A percentile compares a stretch with the other conserved stretches of the same genome.
phyloP scores from a whole-genome alignment of 2,888 invertebrate genomes.

The Caenorhabditis parvicauda region DNA sequence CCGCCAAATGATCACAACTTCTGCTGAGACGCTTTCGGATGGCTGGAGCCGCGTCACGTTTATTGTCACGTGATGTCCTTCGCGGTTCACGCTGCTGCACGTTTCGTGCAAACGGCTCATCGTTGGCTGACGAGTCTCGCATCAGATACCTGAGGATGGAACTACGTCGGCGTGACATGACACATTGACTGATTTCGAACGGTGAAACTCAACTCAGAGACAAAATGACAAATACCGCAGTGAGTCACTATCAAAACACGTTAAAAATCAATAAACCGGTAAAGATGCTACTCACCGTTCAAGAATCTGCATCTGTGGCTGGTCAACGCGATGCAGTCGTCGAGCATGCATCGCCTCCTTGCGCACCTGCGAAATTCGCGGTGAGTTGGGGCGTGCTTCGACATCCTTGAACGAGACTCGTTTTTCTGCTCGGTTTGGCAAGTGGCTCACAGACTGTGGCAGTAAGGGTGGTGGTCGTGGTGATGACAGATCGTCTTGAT shows the following conservation, averaged over 20 bases:
- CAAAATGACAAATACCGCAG: too few species aligned
- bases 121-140: too few species aligned
- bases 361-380: too few species aligned
- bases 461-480: slow-evolving; percentile 10
- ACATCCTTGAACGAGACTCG: slow-evolving; percentile 39
- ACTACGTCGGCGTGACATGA: too few species aligned
- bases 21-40: slow-evolving; percentile 32
- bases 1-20: slow-evolving; percentile 38
- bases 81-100: slow-evolving; percentile 17
- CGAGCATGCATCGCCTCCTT: slow-evolving; percentile 22
- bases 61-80: slow-evolving; percentile 7
- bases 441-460: slow-evolving; percentile 18
- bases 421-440: slow-evolving; percentile 21
- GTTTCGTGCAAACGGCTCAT: too few species aligned
- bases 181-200: too few species aligned
- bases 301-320: slow-evolving; percentile 19
- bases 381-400: too few species aligned
- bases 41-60: slow-evolving; percentile 13
- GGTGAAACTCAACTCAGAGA: too few species aligned
- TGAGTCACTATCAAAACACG: too few species aligned
- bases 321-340: slow-evolving; percentile 25
- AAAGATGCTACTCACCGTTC: slow-evolving; percentile 17
- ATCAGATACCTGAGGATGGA: too few species aligned
- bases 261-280: too few species aligned
- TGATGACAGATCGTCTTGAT: too few species aligned